Evolutionary conservation across 2,797 vertebrate genomes (phyloP).

Genomic region (Phoxinus dragarum): DNA sequence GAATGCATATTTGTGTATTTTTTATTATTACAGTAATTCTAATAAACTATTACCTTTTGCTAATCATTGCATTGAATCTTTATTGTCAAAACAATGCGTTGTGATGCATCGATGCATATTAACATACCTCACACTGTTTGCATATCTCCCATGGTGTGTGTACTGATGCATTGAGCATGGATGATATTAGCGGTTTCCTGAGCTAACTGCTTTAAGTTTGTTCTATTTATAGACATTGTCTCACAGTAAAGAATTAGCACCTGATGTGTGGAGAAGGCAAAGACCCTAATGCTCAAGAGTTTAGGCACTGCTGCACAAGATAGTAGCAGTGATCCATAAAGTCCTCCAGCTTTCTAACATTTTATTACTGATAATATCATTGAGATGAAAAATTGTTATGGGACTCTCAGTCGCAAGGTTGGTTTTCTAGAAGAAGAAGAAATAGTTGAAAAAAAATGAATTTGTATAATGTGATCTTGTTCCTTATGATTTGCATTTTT

Average conservation of each 20-base stretch:
- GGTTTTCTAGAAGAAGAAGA: neutral
- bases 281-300: slow-evolving; percentile 8
- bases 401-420: neutral
- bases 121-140: neutral
- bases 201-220: neutral
- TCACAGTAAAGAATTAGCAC: slow-evolving; percentile 16
- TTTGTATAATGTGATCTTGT: neutral
- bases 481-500: neutral
- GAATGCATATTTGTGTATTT: neutral
- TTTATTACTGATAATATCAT: slow-evolving; percentile 32
- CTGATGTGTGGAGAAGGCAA: neutral
- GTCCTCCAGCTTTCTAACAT: slow-evolving; percentile 18
- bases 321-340: slow-evolving; percentile 33
- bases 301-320: slow-evolving; percentile 26
- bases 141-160: neutral
- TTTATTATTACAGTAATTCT: neutral
- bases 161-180: neutral
- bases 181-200: neutral
- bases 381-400: slow-evolving; percentile 3
- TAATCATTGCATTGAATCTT: neutral
- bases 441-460: neutral
- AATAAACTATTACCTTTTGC: too few species aligned
- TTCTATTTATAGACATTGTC: slow-evolving; percentile 20
- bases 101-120: neutral
- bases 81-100: neutral